Conservation (phyloP, 2,888 invertebrate species). For the Lottia scabra region DNA sequence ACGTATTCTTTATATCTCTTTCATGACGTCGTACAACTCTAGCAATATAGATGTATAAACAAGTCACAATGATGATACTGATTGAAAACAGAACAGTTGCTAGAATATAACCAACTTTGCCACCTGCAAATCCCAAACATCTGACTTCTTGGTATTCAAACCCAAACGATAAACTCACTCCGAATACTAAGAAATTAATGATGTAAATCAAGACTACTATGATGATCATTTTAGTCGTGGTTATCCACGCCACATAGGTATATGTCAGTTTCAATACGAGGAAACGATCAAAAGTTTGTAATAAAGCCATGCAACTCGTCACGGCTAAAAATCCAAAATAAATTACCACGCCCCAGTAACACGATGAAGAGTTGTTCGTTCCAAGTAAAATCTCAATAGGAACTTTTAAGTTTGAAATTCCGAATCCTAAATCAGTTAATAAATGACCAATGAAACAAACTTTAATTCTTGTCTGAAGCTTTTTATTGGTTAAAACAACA, state of each 20-base stretch:
- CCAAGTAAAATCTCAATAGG: no score
- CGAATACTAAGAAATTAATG: background rate
- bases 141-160: background rate
- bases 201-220: background rate
- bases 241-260: background rate
- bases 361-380: no score
- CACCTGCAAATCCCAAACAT: background rate
- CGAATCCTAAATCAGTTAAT: background rate
- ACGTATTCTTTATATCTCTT: background rate
- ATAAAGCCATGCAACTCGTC: background rate
- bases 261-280: background rate
- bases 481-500: background rate
- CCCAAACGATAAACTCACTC: background rate
- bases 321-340: background rate
- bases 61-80: background rate
- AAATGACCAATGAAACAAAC: constrained; percentile 2
- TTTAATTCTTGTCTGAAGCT: background rate
- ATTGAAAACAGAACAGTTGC: background rate
- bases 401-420: background rate
- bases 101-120: background rate
- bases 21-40: background rate
- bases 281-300: background rate
- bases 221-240: background rate
- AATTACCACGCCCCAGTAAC: background rate
- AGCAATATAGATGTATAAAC: background rate